These are phyloP conservation scores for Fundulus diaphanus DNA, from an alignment of 2,797 vertebrate species.

Conservation along the genomic window DNA sequence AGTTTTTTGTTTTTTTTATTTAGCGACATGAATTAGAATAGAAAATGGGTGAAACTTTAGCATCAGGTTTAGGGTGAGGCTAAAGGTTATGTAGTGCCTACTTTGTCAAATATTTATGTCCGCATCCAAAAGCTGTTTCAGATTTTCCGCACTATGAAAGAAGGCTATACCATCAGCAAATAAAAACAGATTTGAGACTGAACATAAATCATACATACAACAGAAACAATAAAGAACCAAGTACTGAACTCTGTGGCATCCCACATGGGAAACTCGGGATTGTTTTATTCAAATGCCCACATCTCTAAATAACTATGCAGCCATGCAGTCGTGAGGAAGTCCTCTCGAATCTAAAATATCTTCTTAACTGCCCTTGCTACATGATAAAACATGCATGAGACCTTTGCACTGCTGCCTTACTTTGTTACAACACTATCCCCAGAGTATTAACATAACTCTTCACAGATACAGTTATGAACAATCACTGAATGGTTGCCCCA, in stretches of 20 bases:
- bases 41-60: not conserved
- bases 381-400: slow-evolving; percentile 8
- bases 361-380: slow-evolving; percentile 11
- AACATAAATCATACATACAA: no score
- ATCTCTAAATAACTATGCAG: no score
- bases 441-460: slow-evolving; percentile 47
- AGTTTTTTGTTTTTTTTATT: not conserved
- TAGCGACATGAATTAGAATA: not conserved
- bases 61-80: not conserved
- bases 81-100: not conserved
- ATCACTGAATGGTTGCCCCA: slow-evolving; percentile 47
- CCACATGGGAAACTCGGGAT: no score
- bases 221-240: no score
- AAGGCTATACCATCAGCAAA: no score
- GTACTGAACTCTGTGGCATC: no score
- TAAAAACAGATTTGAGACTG: no score
- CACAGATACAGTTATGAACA: slow-evolving; percentile 48
- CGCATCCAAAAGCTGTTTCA: no score
- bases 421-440: slow-evolving; percentile 16
- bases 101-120: not conserved
- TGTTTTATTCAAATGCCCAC: no score
- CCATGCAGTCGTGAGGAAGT: no score
- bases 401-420: slow-evolving; percentile 21
- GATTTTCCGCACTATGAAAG: no score
- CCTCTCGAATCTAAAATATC: not conserved